A percentile compares a stretch with the other conserved stretches of the same genome.
Conservation (phyloP, 2,888 invertebrate genomes). For the Halictus ligatus region DNA sequence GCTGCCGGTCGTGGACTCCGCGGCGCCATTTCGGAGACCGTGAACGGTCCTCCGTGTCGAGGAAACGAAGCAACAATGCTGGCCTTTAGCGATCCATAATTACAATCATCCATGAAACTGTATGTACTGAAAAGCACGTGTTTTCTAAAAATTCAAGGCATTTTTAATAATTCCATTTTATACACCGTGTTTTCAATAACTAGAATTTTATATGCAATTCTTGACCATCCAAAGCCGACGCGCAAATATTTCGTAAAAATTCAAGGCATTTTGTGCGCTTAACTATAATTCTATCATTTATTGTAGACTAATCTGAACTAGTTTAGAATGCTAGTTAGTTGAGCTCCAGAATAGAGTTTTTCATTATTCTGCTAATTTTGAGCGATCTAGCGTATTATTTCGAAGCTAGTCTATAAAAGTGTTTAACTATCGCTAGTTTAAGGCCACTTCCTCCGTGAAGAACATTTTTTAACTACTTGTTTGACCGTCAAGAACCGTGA, state of each 20-base stretch:
- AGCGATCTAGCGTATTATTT: neutral
- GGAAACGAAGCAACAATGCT: neutral
- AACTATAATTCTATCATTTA: too few relatives aligned
- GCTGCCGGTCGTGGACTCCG: conserved; percentile 10
- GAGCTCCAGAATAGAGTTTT: neutral
- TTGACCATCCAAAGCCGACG: too few relatives aligned
- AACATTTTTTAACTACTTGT: neutral
- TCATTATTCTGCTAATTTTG: neutral
- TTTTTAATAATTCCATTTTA: too few relatives aligned
- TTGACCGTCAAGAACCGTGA: neutral
- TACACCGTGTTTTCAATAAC: too few relatives aligned
- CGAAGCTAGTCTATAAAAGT: neutral
- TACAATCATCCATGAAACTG: too few relatives aligned
- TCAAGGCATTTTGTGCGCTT: neutral
- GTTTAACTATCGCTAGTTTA: neutral
- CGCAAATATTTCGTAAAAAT: neutral
- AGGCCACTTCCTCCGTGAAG: neutral
- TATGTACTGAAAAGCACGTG: too few relatives aligned
- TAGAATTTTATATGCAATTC: too few relatives aligned
- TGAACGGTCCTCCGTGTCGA: neutral
- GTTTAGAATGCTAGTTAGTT: neutral
- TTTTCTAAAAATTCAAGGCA: too few relatives aligned
- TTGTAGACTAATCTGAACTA: neutral
- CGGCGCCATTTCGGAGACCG: neutral
- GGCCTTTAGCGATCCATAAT: neutral